A percentile compares a stretch with the other conserved stretches of the same genome.
Evolutionary conservation across 2,113 vertebrate species (phyloP).

Genomic region (Nymphicus hollandicus): DNA sequence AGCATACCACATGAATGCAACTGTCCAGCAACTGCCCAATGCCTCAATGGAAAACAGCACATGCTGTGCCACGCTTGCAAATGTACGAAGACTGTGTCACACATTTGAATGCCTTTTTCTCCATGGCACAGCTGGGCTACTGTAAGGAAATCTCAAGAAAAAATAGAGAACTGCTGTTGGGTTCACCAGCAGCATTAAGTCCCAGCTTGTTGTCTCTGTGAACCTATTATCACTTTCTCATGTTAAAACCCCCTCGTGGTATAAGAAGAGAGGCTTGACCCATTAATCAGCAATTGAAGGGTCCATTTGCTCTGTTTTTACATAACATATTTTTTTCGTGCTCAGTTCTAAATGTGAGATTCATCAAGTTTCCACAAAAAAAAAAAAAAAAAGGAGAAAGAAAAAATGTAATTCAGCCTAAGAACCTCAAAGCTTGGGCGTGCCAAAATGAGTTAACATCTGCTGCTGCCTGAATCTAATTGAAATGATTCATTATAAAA

Average conservation of each 20-base stretch:
- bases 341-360: conserved; percentile 33
- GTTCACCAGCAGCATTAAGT: neutral
- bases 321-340: conserved; percentile 19
- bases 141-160: neutral
- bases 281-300: conserved; percentile 59
- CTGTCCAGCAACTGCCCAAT: neutral
- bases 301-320: conserved; percentile 54
- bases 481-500: conserved; percentile 77
- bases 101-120: neutral
- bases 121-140: neutral
- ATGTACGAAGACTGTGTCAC: neutral
- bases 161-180: neutral
- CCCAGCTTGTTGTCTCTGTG: conserved; percentile 22
- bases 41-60: neutral
- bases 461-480: conserved; percentile 73
- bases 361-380: conserved; percentile 42
- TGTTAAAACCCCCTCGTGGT: conserved; percentile 19
- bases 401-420: conserved; percentile 1
- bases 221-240: conserved; percentile 53
- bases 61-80: neutral
- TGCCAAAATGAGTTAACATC: conserved; percentile 68
- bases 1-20: neutral
- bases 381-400: neutral
- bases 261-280: conserved; percentile 24
- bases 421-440: conserved; percentile 51